phyloP scores from a whole-genome alignment of 2,888 invertebrate species.

The Congeria kusceri region DNA sequence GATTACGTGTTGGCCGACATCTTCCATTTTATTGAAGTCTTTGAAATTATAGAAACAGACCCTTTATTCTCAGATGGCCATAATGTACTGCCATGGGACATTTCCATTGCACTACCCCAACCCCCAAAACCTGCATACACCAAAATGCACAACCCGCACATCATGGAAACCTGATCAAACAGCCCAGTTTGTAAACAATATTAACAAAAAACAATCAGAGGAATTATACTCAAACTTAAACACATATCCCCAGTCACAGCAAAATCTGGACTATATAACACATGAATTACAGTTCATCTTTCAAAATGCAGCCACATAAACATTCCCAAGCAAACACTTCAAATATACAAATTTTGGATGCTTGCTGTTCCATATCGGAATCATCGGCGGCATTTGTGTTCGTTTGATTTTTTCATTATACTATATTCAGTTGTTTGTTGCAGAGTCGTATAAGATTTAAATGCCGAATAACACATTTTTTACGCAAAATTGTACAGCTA shows the following conservation, averaged over 20 bases:
- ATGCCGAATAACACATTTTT: too few relatives aligned
- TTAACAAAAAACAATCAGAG: neutral
- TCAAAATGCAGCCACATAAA: neutral
- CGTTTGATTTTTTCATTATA: too few relatives aligned
- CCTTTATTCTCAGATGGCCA: constrained; percentile 29
- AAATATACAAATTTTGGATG: neutral
- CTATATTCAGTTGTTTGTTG: too few relatives aligned
- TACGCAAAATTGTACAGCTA: too few relatives aligned
- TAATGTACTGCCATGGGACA: neutral
- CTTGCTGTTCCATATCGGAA: too few relatives aligned
- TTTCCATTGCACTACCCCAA: neutral
- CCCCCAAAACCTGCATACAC: too few relatives aligned
- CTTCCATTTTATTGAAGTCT: constrained; percentile 9
- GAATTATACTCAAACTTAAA: neutral
- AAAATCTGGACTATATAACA: neutral
- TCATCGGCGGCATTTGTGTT: too few relatives aligned
- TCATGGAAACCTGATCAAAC: too few relatives aligned
- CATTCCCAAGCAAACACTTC: neutral
- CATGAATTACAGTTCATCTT: neutral
- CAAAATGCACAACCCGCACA: too few relatives aligned
- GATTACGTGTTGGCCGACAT: constrained; percentile 26
- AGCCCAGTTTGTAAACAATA: neutral
- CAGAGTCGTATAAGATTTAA: too few relatives aligned
- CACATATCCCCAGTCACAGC: neutral
- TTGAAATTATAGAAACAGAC: constrained; percentile 32